phyloP scores from a whole-genome alignment of 2,113 vertebrate species.

The Solea senegalensis region DNA sequence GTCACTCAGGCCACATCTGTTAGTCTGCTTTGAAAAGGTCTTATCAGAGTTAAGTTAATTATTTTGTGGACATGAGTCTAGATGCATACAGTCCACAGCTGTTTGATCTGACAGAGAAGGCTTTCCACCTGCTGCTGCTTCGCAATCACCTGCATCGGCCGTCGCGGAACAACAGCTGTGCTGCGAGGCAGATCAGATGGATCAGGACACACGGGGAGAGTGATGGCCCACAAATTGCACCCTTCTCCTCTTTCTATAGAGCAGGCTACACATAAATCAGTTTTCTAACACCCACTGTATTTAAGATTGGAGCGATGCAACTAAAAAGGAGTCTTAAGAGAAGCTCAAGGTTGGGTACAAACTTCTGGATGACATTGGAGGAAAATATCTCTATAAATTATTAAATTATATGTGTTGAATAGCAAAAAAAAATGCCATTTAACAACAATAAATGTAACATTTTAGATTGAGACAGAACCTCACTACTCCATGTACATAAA shows the following conservation, averaged over 20 bases:
- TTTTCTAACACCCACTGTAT: conserved; percentile 38
- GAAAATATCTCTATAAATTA: neutral
- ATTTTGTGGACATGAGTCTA: conserved; percentile 22
- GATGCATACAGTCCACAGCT: conserved; percentile 22
- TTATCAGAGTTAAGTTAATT: conserved; percentile 32
- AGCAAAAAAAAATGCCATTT: neutral
- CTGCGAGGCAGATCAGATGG: conserved; percentile 39
- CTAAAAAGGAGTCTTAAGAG: conserved; percentile 2
- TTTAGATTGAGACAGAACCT: neutral
- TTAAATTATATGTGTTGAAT: too few species aligned
- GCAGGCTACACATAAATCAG: conserved; percentile 8
- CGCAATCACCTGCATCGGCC: conserved; percentile 40
- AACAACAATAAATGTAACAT: neutral
- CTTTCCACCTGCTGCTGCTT: conserved; percentile 45
- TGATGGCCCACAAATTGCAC: conserved; percentile 28
- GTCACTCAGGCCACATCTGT: neutral
- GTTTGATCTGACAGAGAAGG: conserved; percentile 40
- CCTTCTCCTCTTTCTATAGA: conserved; percentile 5
- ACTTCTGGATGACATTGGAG: conserved; percentile 8
- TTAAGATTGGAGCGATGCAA: conserved; percentile 15
- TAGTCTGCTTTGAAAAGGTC: conserved; percentile 26
- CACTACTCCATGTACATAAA: neutral
- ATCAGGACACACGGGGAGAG: conserved; percentile 13
- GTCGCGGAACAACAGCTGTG: conserved; percentile 47
- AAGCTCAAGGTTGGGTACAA: neutral